Evolutionary conservation across 2,888 invertebrate genomes (phyloP).

Genomic region (Mimachlamys varia): DNA sequence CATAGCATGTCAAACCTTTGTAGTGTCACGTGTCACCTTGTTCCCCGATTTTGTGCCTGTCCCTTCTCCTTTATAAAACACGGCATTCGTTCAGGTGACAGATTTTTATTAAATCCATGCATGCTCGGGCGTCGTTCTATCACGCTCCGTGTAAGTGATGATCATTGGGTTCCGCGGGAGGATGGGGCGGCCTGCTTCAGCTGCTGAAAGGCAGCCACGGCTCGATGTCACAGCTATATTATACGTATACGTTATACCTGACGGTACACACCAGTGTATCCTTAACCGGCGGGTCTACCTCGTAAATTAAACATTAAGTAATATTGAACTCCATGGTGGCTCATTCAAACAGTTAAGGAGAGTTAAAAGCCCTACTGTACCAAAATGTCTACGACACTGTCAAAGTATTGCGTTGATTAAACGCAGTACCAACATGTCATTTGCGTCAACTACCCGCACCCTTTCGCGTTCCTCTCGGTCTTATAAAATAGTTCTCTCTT

Average conservation of each 20-base stretch:
- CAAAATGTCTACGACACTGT: neutral
- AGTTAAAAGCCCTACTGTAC: neutral
- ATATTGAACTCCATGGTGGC: neutral
- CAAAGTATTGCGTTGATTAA: neutral
- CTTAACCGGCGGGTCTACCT: neutral
- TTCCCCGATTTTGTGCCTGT: neutral
- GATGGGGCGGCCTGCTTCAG: neutral
- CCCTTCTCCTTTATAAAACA: neutral
- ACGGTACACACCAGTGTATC: neutral
- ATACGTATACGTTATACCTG: neutral
- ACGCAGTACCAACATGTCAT: no score
- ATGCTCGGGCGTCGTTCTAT: conserved; percentile 10
- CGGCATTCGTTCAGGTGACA: neutral
- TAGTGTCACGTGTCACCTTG: neutral
- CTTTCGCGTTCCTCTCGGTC: no score
- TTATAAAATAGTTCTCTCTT: no score
- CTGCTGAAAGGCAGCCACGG: neutral
- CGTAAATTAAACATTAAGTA: neutral
- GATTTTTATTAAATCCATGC: conserved; percentile 11
- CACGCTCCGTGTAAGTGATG: neutral
- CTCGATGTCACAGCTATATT: neutral
- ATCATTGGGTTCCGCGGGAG: neutral
- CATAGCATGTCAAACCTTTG: neutral
- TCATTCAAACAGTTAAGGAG: neutral
- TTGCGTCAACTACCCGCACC: no score